These are phyloP conservation scores for Nemotelus nigrinus DNA, from an alignment of 2,888 invertebrate genomes.

Conservation along the genomic window DNA sequence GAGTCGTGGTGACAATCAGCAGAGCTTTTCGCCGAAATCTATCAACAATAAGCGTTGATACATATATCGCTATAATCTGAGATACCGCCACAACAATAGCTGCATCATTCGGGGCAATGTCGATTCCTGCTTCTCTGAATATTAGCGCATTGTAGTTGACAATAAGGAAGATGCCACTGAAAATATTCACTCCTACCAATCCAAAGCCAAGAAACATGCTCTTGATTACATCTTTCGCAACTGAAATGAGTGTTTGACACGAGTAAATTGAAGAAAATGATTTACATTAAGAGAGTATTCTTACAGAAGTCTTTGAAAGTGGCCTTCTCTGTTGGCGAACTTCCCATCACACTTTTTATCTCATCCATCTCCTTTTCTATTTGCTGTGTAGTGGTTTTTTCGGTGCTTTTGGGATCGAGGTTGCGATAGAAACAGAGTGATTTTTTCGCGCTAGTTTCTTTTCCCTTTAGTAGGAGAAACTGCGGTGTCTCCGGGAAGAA, in stretches of 20 bases:
- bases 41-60: conserved; percentile 50
- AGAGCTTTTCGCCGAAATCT: conserved; percentile 48
- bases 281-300: conserved; percentile 9
- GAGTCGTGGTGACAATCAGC: conserved; percentile 45
- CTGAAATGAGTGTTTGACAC: conserved; percentile 33
- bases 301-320: conserved; percentile 49
- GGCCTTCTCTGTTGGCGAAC: conserved; percentile 15
- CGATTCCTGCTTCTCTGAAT: conserved; percentile 48
- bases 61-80: conserved; percentile 51
- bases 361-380: conserved; percentile 41
- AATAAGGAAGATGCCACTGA: conserved; percentile 51
- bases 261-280: not conserved
- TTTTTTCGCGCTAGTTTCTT: conserved; percentile 44
- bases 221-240: conserved; percentile 32
- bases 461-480: conserved; percentile 45
- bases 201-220: conserved; percentile 44
- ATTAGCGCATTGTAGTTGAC: conserved; percentile 50
- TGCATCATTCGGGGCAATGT: conserved; percentile 50
- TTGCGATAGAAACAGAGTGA: conserved; percentile 50
- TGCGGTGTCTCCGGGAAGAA: conserved; percentile 52
- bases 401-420: not conserved
- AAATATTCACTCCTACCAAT: conserved; percentile 47
- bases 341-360: conserved; percentile 27
- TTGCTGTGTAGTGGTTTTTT: conserved; percentile 1
- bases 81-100: conserved; percentile 50